phyloP scores from a whole-genome alignment of 2,113 vertebrate genomes.

The Erpornis zantholeuca region DNA sequence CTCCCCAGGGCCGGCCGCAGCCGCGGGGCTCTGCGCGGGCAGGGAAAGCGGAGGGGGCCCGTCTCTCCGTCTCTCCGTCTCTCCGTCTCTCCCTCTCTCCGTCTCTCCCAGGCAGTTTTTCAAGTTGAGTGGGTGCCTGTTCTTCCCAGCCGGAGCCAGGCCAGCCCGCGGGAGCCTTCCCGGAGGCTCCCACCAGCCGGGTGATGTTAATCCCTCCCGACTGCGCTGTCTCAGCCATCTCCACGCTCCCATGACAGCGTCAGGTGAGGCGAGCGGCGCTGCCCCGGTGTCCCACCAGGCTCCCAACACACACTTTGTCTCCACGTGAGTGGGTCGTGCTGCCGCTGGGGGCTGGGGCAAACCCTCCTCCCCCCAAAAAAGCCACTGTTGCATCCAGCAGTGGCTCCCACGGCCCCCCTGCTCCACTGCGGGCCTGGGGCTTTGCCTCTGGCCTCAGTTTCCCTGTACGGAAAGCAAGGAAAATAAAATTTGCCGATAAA shows the following conservation, averaged over 20 bases:
- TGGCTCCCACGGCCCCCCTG: not conserved
- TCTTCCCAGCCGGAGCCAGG: not conserved
- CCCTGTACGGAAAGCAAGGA: not conserved
- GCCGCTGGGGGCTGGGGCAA: not conserved
- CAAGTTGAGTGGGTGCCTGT: not conserved
- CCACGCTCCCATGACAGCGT: not conserved
- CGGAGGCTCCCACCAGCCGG: not conserved
- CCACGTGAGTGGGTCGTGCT: not conserved
- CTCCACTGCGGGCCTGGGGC: fast-evolving
- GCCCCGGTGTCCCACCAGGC: fast-evolving
- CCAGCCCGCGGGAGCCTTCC: not conserved
- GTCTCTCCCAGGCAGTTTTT: not conserved
- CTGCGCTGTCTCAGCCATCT: not conserved
- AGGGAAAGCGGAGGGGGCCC: not conserved
- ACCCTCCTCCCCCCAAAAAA: not conserved
- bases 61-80: no score
- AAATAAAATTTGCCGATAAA: not conserved
- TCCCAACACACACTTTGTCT: fast-evolving
- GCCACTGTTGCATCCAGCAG: fast-evolving
- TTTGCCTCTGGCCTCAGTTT: not conserved
- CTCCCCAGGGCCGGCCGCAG: not conserved
- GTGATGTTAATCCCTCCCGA: slow-evolving; percentile 36
- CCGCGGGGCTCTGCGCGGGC: not conserved
- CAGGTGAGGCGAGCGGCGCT: not conserved
- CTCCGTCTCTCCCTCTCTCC: no score